Base-by-base conservation (phyloP, 2,888 invertebrate species). In the Plutella xylostella region DNA sequence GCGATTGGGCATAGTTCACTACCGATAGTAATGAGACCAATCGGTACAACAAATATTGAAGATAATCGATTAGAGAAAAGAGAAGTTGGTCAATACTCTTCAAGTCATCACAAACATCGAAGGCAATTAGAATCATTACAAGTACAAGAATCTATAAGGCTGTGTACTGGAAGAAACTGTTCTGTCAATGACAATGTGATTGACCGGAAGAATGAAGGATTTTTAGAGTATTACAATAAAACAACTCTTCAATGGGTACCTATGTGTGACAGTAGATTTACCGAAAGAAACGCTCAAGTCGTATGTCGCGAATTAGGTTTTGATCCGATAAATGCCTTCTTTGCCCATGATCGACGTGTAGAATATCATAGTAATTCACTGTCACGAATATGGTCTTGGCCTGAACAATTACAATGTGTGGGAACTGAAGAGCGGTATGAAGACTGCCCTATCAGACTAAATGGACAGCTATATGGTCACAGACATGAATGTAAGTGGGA, bases 241-340 rank as follows among this genome's bases (percentile, higher is more conserved):
- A 98, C 99, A 2, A 97, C 97, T 0, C 84, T 95, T 15, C 97
- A 98, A 63, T 98, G 97, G 96, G 93, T 97, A 28, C 96, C 98
- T 0, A 90, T 98, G 77, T 99, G 99, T 72, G 99, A 99, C 71
- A 88, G 88, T 37, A 87, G 96, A 48, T 99, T 99, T 68, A 97
- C 97, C 0, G 96, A 98, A 68, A 88, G 97, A 58, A 98, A 98
- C 66, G 98, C 97, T 4, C 93, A 97, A 85, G 98, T 98, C 0
- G 96, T 97, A 0, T 99, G 99, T 63, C 87, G 95, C 18, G 95
- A 98, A 68, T 76, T 99, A 37, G 97, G 97, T 7, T 92, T 91
- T 60, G 94, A 96, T 68, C 90, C 93, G 0, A 86, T 96, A 21
- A 96, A 97, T 66, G 91, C 94, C 0, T 94, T 92, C 65, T 93